Evolutionary conservation across 2,113 vertebrate genomes (phyloP), one percentile per base, ranked within the genome.

Genomic region (Callocephalon fimbriatum): DNA sequence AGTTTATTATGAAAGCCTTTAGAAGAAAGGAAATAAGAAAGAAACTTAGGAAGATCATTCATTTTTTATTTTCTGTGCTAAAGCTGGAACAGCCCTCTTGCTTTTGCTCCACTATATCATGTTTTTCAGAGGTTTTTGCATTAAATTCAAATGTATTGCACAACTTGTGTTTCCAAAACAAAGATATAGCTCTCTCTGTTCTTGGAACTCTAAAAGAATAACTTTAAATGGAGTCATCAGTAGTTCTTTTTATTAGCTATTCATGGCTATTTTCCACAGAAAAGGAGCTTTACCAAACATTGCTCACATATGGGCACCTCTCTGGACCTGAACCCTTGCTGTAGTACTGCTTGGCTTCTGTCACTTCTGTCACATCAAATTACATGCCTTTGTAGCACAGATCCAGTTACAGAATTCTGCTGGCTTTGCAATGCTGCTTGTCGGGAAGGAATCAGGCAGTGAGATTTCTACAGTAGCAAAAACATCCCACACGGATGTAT

Each of bases 361-460:
- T 53, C 65, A 20, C 65, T 90, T 61, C 65, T 62, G 37, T 32
- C 74, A 32, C n/a, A 6, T 31, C 21, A 29, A 38, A 73, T 61
- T 31, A 47, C 1, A 1, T 7, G 45, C 17, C 32, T 76, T 68
- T 15, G 4, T 27, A 87, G 53, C 32, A 45, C 67, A 80, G 13
- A 12, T 25, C 27, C 50, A 58, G 17, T 23, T 72, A 72, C 16
- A 53, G 53, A 72, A 61, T 7, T 32, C 45, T 54, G n/a, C 20
- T 7, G 2, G 21, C 38, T 77, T 51, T 1, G 0, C 44, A 26
- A 6, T 19, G 21, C 21, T 0, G 0, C 15, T 59, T 12, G 5
- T 42, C 48, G 15, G n/a, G 38, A 71, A 58, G 50, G n/a, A 81
- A 47, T 48, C 12, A 5, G 62, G 44, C 56, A n/a, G 14, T 16